Evolutionary conservation across 2,113 vertebrate species (phyloP).

Genomic region (Pristiophorus japonicus): DNA sequence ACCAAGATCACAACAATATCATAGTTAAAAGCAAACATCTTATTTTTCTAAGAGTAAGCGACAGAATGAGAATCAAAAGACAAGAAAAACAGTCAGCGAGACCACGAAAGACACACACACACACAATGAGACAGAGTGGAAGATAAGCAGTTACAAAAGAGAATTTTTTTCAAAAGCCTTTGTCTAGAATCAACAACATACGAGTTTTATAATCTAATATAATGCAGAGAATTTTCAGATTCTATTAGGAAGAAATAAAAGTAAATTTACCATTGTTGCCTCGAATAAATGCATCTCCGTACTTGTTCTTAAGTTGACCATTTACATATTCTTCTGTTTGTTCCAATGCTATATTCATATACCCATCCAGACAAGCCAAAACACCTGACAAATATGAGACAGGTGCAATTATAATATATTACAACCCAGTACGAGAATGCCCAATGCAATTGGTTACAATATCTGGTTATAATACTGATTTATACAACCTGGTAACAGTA

Average conservation of each 20-base stretch:
- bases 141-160: neutral
- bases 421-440: neutral
- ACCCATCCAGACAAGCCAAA: conserved; percentile 92
- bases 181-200: neutral
- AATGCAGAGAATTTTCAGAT: neutral
- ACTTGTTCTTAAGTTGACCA: conserved; percentile 97
- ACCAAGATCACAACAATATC: neutral
- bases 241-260: neutral
- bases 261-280: conserved; percentile 86
- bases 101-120: neutral
- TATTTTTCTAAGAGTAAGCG: neutral
- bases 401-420: conserved; percentile 10
- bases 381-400: conserved; percentile 65
- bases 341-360: conserved; percentile 98
- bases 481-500: neutral
- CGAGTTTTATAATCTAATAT: neutral
- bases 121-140: neutral
- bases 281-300: conserved; percentile 93
- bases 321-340: conserved; percentile 98
- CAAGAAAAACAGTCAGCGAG: neutral
- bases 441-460: neutral
- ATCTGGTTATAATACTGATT: neutral
- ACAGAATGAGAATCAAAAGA: neutral
- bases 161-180: neutral
- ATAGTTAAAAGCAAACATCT: neutral